These are phyloP conservation scores for Pseudopleuronectes americanus DNA, from an alignment of 2,797 vertebrate genomes.

Conservation along the genomic window DNA sequence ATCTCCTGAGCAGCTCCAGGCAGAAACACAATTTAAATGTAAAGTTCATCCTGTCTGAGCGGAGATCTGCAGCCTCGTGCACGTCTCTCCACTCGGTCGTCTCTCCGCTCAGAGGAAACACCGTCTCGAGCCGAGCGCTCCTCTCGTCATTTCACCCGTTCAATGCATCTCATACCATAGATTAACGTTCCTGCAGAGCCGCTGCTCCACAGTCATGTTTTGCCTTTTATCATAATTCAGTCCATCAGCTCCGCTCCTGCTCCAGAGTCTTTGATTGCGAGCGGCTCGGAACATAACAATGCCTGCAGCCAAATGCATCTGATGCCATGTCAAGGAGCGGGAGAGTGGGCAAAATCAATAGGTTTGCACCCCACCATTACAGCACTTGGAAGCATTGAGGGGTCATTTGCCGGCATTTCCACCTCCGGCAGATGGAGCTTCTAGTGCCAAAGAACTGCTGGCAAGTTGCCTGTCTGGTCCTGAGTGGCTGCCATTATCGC, in stretches of 20 bases:
- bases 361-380: slow-evolving; percentile 68
- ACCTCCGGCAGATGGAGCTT: slow-evolving; percentile 71
- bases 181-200: slow-evolving; percentile 56
- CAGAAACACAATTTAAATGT: slow-evolving; percentile 22
- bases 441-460: slow-evolving; percentile 72
- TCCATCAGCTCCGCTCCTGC: slow-evolving; percentile 55
- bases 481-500: slow-evolving; percentile 63
- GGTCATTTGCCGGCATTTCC: slow-evolving; percentile 76
- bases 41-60: slow-evolving; percentile 3
- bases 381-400: slow-evolving; percentile 64
- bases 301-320: slow-evolving; percentile 74
- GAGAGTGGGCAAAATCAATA: slow-evolving; percentile 79
- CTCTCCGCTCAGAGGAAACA: slow-evolving; percentile 36
- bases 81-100: slow-evolving; percentile 12
- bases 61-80: neutral
- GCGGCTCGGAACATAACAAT: slow-evolving; percentile 71
- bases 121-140: slow-evolving; percentile 17
- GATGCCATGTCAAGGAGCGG: slow-evolving; percentile 74
- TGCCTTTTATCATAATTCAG: slow-evolving; percentile 73
- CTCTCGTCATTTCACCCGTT: slow-evolving; percentile 40
- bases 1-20: neutral
- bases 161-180: slow-evolving; percentile 54
- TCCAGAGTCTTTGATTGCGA: slow-evolving; percentile 66
- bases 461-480: slow-evolving; percentile 67
- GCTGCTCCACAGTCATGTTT: slow-evolving; percentile 60